phyloP scores from a whole-genome alignment of 2,888 invertebrate species.

The Drosophila picticornis region DNA sequence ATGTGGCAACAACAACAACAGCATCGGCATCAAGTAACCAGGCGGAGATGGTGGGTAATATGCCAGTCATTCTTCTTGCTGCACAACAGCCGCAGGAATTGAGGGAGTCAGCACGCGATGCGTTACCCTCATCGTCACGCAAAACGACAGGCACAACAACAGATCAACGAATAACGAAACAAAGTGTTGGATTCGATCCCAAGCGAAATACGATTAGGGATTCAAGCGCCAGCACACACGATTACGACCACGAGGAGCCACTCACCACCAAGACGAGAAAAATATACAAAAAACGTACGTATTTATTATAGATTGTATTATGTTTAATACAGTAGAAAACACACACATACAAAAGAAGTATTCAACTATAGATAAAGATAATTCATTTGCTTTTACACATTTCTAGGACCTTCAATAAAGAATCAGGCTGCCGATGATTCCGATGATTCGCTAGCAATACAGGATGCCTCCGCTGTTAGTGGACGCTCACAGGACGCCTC shows the following conservation, averaged over 20 bases:
- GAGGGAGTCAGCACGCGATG: neutral
- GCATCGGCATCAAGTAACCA: neutral
- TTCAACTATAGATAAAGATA: neutral
- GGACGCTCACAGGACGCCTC: fast-evolving
- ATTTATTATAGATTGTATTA: neutral
- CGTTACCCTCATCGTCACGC: neutral
- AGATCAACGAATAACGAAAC: neutral
- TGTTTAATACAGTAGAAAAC: neutral
- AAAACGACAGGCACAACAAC: neutral
- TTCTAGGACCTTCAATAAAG: slow-evolving; percentile 12
- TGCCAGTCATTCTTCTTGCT: slow-evolving; percentile 10
- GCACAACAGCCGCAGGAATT: neutral
- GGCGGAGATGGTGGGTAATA: neutral
- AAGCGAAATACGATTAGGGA: neutral
- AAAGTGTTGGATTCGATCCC: neutral
- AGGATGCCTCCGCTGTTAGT: fast-evolving
- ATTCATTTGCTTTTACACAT: neutral
- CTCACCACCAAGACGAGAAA: slow-evolving; percentile 57
- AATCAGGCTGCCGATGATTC: slow-evolving; percentile 27
- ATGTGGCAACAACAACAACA: neutral
- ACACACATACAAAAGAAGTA: neutral
- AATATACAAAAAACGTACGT: slow-evolving; percentile 57
- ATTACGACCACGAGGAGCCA: slow-evolving; percentile 13
- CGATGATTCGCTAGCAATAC: slow-evolving; percentile 35
- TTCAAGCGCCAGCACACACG: slow-evolving; percentile 3